Evolutionary conservation across 2,113 vertebrate species (phyloP).

Genomic region (Lamprotornis superbus): DNA sequence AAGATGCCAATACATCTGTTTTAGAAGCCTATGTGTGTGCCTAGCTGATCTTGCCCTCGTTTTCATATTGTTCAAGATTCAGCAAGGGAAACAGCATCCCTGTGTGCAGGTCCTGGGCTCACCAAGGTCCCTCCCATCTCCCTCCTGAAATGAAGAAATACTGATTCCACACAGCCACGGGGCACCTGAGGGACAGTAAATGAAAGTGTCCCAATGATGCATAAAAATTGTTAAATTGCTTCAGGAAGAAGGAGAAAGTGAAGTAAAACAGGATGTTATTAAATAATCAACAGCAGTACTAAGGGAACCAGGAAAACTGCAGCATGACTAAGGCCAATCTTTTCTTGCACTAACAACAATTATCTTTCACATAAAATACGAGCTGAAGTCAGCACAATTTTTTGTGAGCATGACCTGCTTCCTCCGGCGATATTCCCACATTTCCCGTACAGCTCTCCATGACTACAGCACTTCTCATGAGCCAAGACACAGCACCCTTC

Average conservation of each 20-base stretch:
- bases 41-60: not conserved
- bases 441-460: not conserved
- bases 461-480: not conserved
- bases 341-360: not conserved
- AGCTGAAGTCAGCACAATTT: not conserved
- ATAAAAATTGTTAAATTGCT: not conserved
- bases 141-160: not conserved
- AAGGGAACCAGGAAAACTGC: not conserved
- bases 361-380: not conserved
- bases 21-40: not conserved
- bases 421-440: not conserved
- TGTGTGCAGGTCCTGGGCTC: fast-evolving
- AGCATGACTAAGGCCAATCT: not conserved
- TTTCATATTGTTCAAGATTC: not conserved
- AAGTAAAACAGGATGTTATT: not conserved
- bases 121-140: not conserved
- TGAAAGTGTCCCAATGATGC: not conserved
- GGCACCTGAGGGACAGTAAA: not conserved
- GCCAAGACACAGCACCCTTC: not conserved
- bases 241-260: not conserved
- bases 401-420: not conserved
- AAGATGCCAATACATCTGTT: not conserved
- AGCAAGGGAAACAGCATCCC: not conserved
- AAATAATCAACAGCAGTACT: not conserved
- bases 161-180: not conserved